phyloP scores from a whole-genome alignment of 2,888 invertebrate genomes.

The Acrobasis repandana region DNA sequence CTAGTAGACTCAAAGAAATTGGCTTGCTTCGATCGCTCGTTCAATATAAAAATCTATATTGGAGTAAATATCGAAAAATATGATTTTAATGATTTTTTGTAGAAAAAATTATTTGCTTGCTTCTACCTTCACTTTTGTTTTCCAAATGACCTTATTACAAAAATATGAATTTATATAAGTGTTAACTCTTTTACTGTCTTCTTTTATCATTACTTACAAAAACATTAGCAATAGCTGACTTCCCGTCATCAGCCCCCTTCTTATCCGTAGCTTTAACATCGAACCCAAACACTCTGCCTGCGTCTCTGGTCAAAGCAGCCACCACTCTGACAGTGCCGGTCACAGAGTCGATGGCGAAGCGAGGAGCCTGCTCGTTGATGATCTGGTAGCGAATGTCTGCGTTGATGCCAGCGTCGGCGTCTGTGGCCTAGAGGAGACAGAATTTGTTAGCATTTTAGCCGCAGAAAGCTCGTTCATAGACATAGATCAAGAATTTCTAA shows the following conservation, averaged over 20 bases:
- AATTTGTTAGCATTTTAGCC: neutral
- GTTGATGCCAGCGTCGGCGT: constrained; percentile 89
- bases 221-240: constrained; percentile 92
- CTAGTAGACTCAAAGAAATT: too few species aligned
- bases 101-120: too few species aligned
- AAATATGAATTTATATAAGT: too few species aligned
- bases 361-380: constrained; percentile 88
- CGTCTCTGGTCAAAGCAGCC: constrained; percentile 86
- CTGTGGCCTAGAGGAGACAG: constrained; percentile 83
- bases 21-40: too few species aligned
- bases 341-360: constrained; percentile 90
- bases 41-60: too few species aligned
- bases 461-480: neutral
- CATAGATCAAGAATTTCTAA: neutral
- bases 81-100: too few species aligned
- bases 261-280: constrained; percentile 94
- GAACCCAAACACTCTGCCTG: constrained; percentile 91
- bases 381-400: constrained; percentile 92
- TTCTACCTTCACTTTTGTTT: too few species aligned
- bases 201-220: constrained; percentile 86
- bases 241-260: constrained; percentile 90
- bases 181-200: too few species aligned
- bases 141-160: too few species aligned
- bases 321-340: constrained; percentile 90
- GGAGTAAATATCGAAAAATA: too few species aligned